Conservation (phyloP, 2,113 vertebrate species). For the Malurus melanocephalus region DNA sequence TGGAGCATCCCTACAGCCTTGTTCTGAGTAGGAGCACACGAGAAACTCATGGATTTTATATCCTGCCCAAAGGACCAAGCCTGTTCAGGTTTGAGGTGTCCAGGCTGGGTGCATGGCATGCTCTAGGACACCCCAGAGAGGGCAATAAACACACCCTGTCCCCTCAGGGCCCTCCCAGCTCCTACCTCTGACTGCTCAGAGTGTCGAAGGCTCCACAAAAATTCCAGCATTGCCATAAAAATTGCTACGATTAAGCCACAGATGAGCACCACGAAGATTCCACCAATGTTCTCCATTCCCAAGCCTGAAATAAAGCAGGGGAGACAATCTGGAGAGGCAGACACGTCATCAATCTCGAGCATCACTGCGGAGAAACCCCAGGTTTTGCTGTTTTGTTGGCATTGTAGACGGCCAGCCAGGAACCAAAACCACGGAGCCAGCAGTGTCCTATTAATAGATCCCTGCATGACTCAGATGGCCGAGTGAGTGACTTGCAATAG, state of each 20-base stretch:
- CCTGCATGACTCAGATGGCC: background rate
- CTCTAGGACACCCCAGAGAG: background rate
- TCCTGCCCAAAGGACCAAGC: background rate
- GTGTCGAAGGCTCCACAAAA: slow-evolving; percentile 93
- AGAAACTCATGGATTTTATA: background rate
- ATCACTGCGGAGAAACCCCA: background rate
- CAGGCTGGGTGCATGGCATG: too few relatives aligned
- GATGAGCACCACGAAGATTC: slow-evolving; percentile 97
- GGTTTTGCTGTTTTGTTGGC: background rate
- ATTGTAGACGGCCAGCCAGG: background rate
- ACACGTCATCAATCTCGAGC: background rate
- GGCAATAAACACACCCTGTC: background rate
- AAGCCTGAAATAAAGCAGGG: slow-evolving; percentile 77
- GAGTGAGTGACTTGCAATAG: slow-evolving; percentile 21
- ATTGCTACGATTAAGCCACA: slow-evolving; percentile 96
- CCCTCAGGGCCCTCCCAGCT: background rate
- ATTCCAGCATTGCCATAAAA: slow-evolving; percentile 97
- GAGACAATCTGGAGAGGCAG: background rate
- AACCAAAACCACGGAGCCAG: background rate
- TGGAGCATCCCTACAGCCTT: background rate
- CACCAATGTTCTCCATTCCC: slow-evolving; percentile 98
- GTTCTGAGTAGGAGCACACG: fast-evolving
- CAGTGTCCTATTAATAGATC: slow-evolving; percentile 18
- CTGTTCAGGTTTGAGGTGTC: background rate
- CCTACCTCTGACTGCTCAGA: slow-evolving; percentile 92